Percentiles rank a stretch among this genome's conserved stretches.
These are phyloP conservation scores for Microcaecilia unicolor DNA, from an alignment of 2,797 vertebrate genomes.

Conservation along the genomic window DNA sequence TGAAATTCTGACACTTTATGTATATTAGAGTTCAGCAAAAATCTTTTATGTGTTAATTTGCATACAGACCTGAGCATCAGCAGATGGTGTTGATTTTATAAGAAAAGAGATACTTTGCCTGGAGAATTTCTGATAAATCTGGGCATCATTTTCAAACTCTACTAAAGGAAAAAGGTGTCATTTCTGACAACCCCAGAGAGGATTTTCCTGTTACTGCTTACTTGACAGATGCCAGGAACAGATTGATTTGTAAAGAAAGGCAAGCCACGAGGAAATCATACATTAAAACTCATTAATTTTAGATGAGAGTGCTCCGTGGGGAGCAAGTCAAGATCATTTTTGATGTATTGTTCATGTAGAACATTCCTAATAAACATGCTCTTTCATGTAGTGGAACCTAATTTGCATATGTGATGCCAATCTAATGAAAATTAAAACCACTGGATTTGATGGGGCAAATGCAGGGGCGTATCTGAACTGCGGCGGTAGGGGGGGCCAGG, in stretches of 20 bases:
- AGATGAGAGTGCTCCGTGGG: constrained; percentile 34
- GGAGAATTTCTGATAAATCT: constrained; percentile 46
- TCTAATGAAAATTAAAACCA: constrained; percentile 29
- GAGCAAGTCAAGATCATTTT: constrained; percentile 31
- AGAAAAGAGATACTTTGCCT: constrained; percentile 37
- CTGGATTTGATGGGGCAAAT: constrained; percentile 16
- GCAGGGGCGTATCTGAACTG: too few relatives aligned
- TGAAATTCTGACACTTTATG: constrained; percentile 30
- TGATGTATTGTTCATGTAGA: constrained; percentile 43
- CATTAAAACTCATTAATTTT: constrained; percentile 55
- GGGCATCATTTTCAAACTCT: constrained; percentile 41
- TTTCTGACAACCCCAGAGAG: constrained; percentile 39
- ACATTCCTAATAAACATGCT: constrained; percentile 41
- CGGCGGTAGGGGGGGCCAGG: too few relatives aligned
- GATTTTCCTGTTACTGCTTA: constrained; percentile 42
- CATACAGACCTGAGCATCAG: constrained; percentile 27
- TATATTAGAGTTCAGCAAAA: constrained; percentile 36
- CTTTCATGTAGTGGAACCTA: constrained; percentile 37
- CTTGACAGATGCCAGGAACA: constrained; percentile 56
- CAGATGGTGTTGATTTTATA: constrained; percentile 47
- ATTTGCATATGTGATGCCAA: constrained; percentile 38
- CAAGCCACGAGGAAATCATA: constrained; percentile 41
- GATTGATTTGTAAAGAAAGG: constrained; percentile 49
- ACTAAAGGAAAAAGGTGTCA: constrained; percentile 51
- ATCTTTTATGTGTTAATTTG: constrained; percentile 36